Evolutionary conservation across 2,797 vertebrate genomes (phyloP).

Genomic region (Thaleichthys pacificus): DNA sequence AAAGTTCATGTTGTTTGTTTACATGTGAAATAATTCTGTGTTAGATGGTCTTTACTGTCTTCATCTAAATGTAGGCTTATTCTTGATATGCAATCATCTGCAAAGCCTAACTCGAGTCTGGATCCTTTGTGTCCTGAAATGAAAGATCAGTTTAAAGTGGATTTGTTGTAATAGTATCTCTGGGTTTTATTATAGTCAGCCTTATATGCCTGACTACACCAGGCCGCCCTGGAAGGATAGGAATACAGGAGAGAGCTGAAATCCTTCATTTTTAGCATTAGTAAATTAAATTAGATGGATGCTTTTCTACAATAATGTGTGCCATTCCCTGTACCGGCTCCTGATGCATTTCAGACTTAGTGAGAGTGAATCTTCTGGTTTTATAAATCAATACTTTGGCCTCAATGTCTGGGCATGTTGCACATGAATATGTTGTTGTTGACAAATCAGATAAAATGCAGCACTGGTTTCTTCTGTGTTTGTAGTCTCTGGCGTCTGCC

Average conservation of each 20-base stretch:
- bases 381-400: no score
- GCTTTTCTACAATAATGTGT: conserved; percentile 21
- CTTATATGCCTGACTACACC: conserved; percentile 35
- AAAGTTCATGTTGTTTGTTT: background rate
- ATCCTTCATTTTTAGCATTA: conserved; percentile 33
- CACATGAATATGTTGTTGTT: background rate
- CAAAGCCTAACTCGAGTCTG: background rate
- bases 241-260: conserved; percentile 46
- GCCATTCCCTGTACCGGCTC: background rate
- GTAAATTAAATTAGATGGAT: conserved; percentile 50
- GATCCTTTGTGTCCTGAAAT: background rate
- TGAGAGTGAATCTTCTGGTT: background rate
- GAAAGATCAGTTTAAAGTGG: background rate
- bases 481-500: background rate
- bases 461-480: no score
- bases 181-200: conserved; percentile 7
- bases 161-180: no score
- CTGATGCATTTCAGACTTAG: background rate
- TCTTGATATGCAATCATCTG: background rate
- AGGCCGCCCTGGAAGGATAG: conserved; percentile 30
- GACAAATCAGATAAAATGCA: background rate
- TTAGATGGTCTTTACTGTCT: no score
- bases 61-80: background rate
- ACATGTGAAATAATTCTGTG: no score
- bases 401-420: background rate